phyloP scores from a whole-genome alignment of 2,113 vertebrate species.

The Sapajus apella region DNA sequence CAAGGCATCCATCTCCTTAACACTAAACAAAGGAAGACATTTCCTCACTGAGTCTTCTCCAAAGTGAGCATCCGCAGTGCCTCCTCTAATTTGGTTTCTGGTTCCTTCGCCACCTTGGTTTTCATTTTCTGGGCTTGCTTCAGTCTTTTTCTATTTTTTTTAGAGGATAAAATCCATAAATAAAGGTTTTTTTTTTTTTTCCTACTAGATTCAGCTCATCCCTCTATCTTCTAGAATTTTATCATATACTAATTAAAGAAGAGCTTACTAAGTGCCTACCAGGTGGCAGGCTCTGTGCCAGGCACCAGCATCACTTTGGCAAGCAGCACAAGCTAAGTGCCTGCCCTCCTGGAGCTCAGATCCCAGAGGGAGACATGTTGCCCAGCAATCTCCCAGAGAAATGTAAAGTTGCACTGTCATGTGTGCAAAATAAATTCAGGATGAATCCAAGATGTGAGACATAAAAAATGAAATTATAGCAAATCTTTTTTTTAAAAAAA shows the following conservation, averaged over 20 bases:
- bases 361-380: neutral
- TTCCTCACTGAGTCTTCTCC: neutral
- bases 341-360: neutral
- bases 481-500: neutral
- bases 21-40: neutral
- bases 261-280: neutral
- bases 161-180: constrained; percentile 11
- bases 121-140: neutral
- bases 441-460: neutral
- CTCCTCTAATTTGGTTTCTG: neutral
- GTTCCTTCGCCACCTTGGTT: neutral
- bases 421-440: neutral
- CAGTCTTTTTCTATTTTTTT: neutral
- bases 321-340: neutral
- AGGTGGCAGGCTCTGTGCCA: neutral
- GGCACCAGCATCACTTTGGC: neutral
- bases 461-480: neutral
- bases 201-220: neutral
- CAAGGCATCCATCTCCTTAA: neutral
- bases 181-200: neutral
- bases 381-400: neutral
- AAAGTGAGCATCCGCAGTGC: neutral
- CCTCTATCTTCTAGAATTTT: neutral
- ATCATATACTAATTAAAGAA: neutral
- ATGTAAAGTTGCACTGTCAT: neutral